Evolutionary conservation across 2,113 vertebrate species (phyloP).

Genomic region (Nyctibius bracteatus): DNA sequence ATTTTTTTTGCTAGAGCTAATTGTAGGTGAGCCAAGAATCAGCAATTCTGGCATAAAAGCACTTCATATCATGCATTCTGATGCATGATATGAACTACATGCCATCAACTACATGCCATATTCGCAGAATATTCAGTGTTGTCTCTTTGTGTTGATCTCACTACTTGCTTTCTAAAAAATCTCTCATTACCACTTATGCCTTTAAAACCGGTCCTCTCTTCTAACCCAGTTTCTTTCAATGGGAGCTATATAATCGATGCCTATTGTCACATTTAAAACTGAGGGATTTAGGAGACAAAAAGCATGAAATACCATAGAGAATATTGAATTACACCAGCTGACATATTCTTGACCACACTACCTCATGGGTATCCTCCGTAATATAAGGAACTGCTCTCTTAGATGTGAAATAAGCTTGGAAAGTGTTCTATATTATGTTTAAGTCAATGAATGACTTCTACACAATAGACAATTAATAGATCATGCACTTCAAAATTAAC

Average conservation of each 20-base stretch:
- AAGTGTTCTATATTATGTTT: not conserved
- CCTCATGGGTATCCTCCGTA: not conserved
- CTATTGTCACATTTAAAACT: conserved; percentile 27
- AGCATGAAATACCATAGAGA: not conserved
- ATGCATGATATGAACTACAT: not conserved
- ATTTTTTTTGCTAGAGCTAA: not conserved
- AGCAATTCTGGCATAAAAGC: not conserved
- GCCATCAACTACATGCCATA: not conserved
- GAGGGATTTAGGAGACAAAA: conserved; percentile 37
- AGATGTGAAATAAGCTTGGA: conserved; percentile 1
- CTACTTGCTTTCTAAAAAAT: not conserved
- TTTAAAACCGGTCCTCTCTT: not conserved
- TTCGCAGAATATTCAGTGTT: conserved; percentile 31
- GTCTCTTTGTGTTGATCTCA: not conserved
- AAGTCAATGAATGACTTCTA: not conserved
- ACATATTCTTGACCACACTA: not conserved
- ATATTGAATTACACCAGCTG: conserved; percentile 25
- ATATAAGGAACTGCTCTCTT: conserved; percentile 1
- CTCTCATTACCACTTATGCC: conserved; percentile 8
- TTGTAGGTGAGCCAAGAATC: not conserved
- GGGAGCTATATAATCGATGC: not conserved
- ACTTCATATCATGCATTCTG: not conserved
- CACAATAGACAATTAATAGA: not conserved
- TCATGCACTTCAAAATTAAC: not conserved
- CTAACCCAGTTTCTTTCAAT: conserved; percentile 3